phyloP scores from a whole-genome alignment of 2,888 invertebrate species.

The Chelonus formosanus region DNA sequence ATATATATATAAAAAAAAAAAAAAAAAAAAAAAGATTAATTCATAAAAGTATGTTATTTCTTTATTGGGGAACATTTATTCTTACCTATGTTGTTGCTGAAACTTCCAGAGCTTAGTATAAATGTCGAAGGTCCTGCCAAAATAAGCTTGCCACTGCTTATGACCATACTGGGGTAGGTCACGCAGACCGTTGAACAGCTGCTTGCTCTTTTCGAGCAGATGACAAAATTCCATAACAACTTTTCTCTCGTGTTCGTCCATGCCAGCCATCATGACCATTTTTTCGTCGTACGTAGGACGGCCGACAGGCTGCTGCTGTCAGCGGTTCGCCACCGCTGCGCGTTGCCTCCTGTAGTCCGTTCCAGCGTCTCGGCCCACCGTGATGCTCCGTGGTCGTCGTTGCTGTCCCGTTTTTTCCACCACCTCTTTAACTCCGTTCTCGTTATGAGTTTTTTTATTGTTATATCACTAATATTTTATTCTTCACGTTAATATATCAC shows the following conservation, averaged over 20 bases:
- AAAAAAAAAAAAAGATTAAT: conserved; percentile 1
- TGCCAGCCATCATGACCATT: conserved; percentile 81
- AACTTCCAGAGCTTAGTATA: conserved; percentile 98
- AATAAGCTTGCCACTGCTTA: conserved; percentile 97
- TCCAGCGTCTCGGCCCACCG: conserved; percentile 47
- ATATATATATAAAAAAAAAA: conserved; percentile 1
- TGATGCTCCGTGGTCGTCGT: conserved; percentile 41
- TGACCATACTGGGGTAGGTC: conserved; percentile 97
- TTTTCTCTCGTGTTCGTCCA: conserved; percentile 89
- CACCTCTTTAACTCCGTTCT: too few species aligned
- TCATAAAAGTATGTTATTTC: not conserved
- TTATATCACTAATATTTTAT: not conserved
- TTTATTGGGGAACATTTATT: not conserved
- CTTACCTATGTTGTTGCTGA: conserved; percentile 91
- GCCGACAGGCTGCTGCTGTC: conserved; percentile 39
- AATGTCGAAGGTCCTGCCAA: conserved; percentile 95
- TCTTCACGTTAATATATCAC: not conserved
- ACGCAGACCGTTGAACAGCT: conserved; percentile 95
- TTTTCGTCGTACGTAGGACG: conserved; percentile 54
- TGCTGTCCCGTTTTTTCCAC: conserved; percentile 46
- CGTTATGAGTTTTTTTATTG: too few species aligned
- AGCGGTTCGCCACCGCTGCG: conserved; percentile 37
- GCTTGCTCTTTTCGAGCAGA: conserved; percentile 95
- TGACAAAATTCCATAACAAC: conserved; percentile 96
- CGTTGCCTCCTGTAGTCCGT: conserved; percentile 33